phyloP scores from a whole-genome alignment of 2,888 invertebrate species.

The Uropetala carovei region DNA sequence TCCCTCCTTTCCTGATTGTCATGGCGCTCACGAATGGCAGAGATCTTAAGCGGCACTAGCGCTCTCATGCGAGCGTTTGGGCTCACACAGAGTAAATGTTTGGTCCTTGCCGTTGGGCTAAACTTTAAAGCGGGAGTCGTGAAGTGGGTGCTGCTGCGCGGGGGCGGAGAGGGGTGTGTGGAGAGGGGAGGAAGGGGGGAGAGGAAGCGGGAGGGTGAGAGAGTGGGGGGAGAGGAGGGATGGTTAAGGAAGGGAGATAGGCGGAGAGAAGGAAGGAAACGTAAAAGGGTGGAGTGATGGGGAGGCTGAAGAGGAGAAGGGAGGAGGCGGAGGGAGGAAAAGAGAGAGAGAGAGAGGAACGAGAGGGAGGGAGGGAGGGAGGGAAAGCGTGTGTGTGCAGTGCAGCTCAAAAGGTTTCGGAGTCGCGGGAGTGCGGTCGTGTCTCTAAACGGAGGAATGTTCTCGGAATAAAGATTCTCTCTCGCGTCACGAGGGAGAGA shows the following conservation, averaged over 20 bases:
- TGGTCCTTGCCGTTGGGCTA: not conserved
- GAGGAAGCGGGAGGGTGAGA: not conserved
- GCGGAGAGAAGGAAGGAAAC: not conserved
- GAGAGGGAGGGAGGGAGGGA: not conserved
- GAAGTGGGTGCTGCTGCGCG: not conserved
- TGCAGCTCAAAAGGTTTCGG: not conserved
- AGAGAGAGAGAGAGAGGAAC: not conserved
- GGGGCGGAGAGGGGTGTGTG: not conserved
- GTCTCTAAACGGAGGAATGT: not conserved
- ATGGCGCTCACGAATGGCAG: slow-evolving; percentile 34
- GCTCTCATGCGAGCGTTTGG: not conserved
- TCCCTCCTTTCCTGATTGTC: not conserved
- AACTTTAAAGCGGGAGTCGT: not conserved
- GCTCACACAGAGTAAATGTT: slow-evolving; percentile 11
- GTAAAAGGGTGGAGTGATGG: not conserved
- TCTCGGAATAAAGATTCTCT: not conserved
- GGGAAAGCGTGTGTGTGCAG: not conserved
- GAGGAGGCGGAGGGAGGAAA: not conserved
- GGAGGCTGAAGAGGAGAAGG: not conserved
- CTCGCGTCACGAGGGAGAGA: not conserved
- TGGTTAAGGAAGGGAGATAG: not conserved
- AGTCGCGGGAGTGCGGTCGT: not conserved
- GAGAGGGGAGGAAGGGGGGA: not conserved
- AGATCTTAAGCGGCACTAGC: too few species aligned
- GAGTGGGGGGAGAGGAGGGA: not conserved